A percentile compares a stretch with the other conserved stretches of the same genome.
These are phyloP conservation scores for Oeneis ivallda DNA, from an alignment of 2,888 invertebrate genomes.

Conservation along the genomic window DNA sequence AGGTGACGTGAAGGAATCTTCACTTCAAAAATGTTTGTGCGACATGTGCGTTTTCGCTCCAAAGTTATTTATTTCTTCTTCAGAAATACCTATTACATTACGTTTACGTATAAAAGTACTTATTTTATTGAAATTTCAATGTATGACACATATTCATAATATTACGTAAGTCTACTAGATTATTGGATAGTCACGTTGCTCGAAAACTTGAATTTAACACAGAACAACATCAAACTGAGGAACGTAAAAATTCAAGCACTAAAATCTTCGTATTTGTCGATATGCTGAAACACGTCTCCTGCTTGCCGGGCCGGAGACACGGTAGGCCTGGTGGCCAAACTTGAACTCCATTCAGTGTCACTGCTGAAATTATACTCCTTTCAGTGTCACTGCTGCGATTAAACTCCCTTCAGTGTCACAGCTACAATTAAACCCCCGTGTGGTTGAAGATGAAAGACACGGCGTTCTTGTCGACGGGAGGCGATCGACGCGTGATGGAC, in stretches of 20 bases:
- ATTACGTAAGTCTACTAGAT: slow-evolving; percentile 46
- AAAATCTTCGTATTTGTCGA: slow-evolving; percentile 62
- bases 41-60: slow-evolving; percentile 42
- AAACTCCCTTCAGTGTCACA: slow-evolving; percentile 17
- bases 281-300: slow-evolving; percentile 59
- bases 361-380: slow-evolving; percentile 81
- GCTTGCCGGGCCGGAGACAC: slow-evolving; percentile 36
- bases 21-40: slow-evolving; percentile 34
- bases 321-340: slow-evolving; percentile 51
- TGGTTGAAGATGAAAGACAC: slow-evolving; percentile 85
- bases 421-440: slow-evolving; percentile 84
- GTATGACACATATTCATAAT: slow-evolving; percentile 25
- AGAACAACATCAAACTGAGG: slow-evolving; percentile 69
- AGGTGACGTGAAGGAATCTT: slow-evolving; percentile 1
- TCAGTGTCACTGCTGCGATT: slow-evolving; percentile 18
- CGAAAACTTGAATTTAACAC: slow-evolving; percentile 48
- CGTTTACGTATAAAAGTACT: slow-evolving; percentile 44
- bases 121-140: slow-evolving; percentile 28
- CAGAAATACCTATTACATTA: slow-evolving; percentile 39
- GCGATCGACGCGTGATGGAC: slow-evolving; percentile 81
- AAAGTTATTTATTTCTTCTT: slow-evolving; percentile 40
- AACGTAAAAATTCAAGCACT: slow-evolving; percentile 57
- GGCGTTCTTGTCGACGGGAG: slow-evolving; percentile 75
- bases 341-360: slow-evolving; percentile 46
- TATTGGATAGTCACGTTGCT: slow-evolving; percentile 51